Conservation (phyloP, 1,140 invertebrate genomes). For the Anthonomus grandis region DNA sequence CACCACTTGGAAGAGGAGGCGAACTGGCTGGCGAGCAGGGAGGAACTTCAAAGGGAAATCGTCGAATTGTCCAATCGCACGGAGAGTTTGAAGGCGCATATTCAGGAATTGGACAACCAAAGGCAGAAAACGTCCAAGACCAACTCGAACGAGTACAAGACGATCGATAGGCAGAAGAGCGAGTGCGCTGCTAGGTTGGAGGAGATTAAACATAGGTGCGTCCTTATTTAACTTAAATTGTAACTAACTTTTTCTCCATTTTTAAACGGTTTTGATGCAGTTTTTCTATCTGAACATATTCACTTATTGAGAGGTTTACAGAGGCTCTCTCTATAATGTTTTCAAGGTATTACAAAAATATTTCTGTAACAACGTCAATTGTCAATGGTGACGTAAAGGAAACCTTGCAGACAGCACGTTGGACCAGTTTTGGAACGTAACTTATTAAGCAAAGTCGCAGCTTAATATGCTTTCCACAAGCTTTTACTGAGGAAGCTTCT, state of each 20-base stretch:
- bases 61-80: slow-evolving; percentile 64
- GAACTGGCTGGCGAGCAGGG: slow-evolving; percentile 73
- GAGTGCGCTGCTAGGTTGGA: slow-evolving; percentile 41
- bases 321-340: too few species aligned
- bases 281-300: too few species aligned
- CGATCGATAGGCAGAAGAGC: slow-evolving; percentile 41
- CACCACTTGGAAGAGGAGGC: slow-evolving; percentile 89
- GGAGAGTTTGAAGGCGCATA: slow-evolving; percentile 59
- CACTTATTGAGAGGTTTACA: too few species aligned
- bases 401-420: too few species aligned
- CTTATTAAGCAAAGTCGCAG: too few species aligned
- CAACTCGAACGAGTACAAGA: slow-evolving; percentile 42
- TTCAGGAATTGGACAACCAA: slow-evolving; percentile 66
- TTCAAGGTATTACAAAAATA: too few species aligned
- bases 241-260: neutral
- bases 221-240: neutral
- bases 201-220: slow-evolving; percentile 31
- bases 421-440: too few species aligned
- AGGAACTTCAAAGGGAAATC: slow-evolving; percentile 77
- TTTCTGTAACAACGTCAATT: too few species aligned
- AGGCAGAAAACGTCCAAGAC: slow-evolving; percentile 46
- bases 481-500: too few species aligned
- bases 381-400: too few species aligned
- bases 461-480: too few species aligned
- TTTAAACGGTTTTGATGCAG: neutral